Evolutionary conservation across 1,140 invertebrate genomes (phyloP), one percentile per base, ranked within the genome.

Genomic region (Nasonia giraulti): DNA sequence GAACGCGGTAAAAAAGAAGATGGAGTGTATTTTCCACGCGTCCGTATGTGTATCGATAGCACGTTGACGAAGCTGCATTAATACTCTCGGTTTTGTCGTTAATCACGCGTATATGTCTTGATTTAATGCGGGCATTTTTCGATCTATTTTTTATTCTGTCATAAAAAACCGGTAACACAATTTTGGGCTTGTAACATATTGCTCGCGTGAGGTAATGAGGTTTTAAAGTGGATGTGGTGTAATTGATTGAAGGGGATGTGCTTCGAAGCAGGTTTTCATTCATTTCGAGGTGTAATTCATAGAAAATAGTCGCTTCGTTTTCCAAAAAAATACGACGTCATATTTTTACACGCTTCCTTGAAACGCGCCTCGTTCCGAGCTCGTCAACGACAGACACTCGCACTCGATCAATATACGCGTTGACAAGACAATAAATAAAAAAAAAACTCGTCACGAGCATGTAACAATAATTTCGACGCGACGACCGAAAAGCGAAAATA

Each of bases 31-130:
- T 62, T 62, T 20, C 55, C 55, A 62, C 17, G 20, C 1, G n/a
- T 37, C 11, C 37, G 20, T 8, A 11, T n/a, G 31, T 37, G 50
- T 37, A 50, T 55, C 27, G 50, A 83, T 83, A 77, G 31, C 66
- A 66, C 62, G 40, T 44, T 44, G 10, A 0, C 23, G 12, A 62
- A 82, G 27, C 2, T n/a, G 12, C 76, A 82, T 44, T 74, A 82
- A 82, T 76, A 47, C 27, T 74, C 50, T 81, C 71, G 0, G 68
- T 20, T 81, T 82, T 33, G 40, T 71, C 78, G 10, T 80, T 69
- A 69, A 80, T 79, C 77, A 69, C 23, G 31, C 12, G 3, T 62
- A 17, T 62, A 17, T 62, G 55, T 62, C 55, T 62, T 62, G 55
- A 62, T 62, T 62, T 62, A 62, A 62, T 20, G 17, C 20, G 55